Evolutionary conservation across 2,113 vertebrate genomes (phyloP).

Genomic region (Actinemys pallida): DNA sequence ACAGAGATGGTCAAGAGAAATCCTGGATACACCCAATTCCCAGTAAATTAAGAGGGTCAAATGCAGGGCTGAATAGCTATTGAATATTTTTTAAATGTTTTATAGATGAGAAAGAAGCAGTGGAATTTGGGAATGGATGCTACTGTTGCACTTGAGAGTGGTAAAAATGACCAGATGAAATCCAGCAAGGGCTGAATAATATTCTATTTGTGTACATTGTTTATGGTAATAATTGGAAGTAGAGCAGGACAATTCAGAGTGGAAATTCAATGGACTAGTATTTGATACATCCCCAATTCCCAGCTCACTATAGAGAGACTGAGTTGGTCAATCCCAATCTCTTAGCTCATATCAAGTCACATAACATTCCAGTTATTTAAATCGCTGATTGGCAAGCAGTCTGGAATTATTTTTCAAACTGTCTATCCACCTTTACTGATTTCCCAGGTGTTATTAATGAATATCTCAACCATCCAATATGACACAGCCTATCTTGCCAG

Average conservation of each 20-base stretch:
- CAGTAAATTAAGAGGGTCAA: no score
- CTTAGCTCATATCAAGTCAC: neutral
- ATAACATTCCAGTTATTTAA: neutral
- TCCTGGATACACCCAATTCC: no score
- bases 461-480: no score
- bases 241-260: neutral
- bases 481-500: no score
- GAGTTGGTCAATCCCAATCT: neutral
- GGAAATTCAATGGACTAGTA: no score
- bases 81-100: no score
- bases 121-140: no score
- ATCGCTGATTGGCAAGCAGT: neutral
- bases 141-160: no score
- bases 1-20: no score
- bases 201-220: neutral
- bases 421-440: neutral
- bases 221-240: neutral
- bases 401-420: neutral
- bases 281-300: neutral
- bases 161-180: neutral
- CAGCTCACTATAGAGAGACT: neutral
- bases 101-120: no score
- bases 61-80: no score
- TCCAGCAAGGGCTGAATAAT: neutral
- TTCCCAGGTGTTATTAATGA: no score